These are phyloP conservation scores for Listrodromus nycthemerus DNA, from an alignment of 2,888 invertebrate species.

Conservation along the genomic window DNA sequence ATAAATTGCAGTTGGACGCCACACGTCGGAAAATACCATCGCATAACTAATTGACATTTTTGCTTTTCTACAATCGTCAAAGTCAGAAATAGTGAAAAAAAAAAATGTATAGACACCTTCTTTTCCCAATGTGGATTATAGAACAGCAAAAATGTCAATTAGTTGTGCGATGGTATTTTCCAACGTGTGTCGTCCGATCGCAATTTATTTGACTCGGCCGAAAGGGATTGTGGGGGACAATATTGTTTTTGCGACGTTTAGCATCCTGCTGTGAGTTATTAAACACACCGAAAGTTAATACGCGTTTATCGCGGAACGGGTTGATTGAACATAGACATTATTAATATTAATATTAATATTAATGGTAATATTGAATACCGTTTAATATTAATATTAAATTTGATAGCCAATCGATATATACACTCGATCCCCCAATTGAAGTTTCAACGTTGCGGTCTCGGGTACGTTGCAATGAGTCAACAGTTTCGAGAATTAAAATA, in stretches of 20 bases:
- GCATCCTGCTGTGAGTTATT: neutral
- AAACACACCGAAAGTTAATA: neutral
- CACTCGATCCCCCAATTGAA: neutral
- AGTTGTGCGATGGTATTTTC: too few species aligned
- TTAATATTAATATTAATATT: neutral
- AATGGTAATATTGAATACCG: slow-evolving; percentile 11
- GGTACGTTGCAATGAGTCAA: neutral
- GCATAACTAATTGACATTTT: too few species aligned
- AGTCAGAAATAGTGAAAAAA: too few species aligned
- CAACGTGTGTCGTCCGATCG: too few species aligned
- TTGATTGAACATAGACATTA: neutral
- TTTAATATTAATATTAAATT: slow-evolving; percentile 4
- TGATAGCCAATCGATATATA: neutral
- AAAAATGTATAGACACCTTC: too few species aligned
- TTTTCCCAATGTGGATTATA: too few species aligned
- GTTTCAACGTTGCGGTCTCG: neutral
- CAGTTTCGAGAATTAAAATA: neutral
- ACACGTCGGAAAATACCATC: too few species aligned
- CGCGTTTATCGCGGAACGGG: neutral
- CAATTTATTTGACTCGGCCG: too few species aligned
- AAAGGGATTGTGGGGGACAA: neutral
- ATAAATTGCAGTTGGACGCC: too few species aligned
- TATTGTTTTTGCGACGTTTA: slow-evolving; percentile 4
- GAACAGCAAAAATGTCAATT: too few species aligned
- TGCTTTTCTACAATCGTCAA: too few species aligned